Evolutionary conservation across 2,888 invertebrate species (phyloP), one percentile per base, ranked within the genome.

Genomic region (Drosophila merina): DNA sequence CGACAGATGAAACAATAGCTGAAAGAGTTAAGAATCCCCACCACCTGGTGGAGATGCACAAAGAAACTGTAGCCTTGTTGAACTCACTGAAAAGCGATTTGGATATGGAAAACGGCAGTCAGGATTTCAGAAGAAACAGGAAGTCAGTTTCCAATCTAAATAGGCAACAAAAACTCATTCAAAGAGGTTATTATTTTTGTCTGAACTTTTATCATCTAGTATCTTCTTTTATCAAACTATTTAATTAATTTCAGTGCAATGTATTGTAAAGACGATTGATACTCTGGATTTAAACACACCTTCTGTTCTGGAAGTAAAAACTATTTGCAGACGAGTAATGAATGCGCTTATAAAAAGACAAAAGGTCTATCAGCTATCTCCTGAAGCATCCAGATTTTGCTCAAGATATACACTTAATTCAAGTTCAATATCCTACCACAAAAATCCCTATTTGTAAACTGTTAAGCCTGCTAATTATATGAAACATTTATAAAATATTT

Each of bases 251-350:
- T 10, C 40, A 77, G 77, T 75, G 8, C 54, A 63, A 42, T 12
- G 10, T 1, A 59, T 81, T n/a, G 14, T 75, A 9, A 28, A 51
- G 4, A 33, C 47, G n/a, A 38, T 59, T 5, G 51, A 78, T 7
- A 26, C 42, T 1, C 30, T 59, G 2, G 48, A 62, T 7, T 25
- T 66, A 2, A 52, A 54, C 25, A 45, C 49, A 0, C 36, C 51
- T 8, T 44, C 26, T 1, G 58, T 67, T 4, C 6, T 33, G 5
- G 55, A 44, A 42, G 40, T 81, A 3, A 70, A 66, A 66, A 2
- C 33, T 0, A 12, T 78, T 9, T 64, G 57, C 5, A 59, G 54
- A 47, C 40, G 55, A 33, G 57, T 66, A 5, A 26, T 75, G 1
- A 30, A 12, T 10, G 30, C 55, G 0, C 31, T 77, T 7, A 33